Conservation (phyloP, 2,113 vertebrate genomes). For the Genyomyrus donnyi region DNA sequence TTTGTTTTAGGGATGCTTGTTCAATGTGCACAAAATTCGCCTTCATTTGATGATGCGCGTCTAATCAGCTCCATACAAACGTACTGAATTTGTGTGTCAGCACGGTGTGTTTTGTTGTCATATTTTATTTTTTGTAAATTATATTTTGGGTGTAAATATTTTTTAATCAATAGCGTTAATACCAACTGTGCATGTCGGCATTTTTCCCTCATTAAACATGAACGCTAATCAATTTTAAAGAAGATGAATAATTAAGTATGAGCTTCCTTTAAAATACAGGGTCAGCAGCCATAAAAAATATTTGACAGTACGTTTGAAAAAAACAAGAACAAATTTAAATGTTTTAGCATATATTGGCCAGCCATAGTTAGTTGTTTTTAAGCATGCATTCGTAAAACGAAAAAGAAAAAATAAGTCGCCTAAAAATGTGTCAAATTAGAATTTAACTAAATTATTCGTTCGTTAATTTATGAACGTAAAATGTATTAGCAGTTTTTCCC, state of each 20-base stretch:
- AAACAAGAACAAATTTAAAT: not conserved
- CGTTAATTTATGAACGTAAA: not conserved
- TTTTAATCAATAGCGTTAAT: not conserved
- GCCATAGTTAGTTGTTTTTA: not conserved
- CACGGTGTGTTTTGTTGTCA: not conserved
- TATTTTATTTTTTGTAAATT: not conserved
- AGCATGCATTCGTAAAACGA: not conserved
- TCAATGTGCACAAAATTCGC: not conserved
- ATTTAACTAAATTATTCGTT: slow-evolving; percentile 6
- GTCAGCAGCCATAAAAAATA: not conserved
- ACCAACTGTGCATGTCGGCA: not conserved
- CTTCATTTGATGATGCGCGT: not conserved
- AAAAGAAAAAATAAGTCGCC: not conserved
- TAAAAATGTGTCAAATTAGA: not conserved
- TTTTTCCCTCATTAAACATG: not conserved
- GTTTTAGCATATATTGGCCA: not conserved
- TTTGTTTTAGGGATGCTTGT: not conserved
- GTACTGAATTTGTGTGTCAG: not conserved
- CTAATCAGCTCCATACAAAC: not conserved
- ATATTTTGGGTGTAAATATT: not conserved
- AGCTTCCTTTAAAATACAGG: not conserved
- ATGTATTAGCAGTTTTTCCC: not conserved
- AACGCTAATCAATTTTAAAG: not conserved
- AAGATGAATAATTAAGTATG: not conserved
- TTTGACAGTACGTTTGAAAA: not conserved